Evolutionary conservation across 35 echinoderm and acorn worm species (phyloP).

Genomic region (Ptychodera flava): DNA sequence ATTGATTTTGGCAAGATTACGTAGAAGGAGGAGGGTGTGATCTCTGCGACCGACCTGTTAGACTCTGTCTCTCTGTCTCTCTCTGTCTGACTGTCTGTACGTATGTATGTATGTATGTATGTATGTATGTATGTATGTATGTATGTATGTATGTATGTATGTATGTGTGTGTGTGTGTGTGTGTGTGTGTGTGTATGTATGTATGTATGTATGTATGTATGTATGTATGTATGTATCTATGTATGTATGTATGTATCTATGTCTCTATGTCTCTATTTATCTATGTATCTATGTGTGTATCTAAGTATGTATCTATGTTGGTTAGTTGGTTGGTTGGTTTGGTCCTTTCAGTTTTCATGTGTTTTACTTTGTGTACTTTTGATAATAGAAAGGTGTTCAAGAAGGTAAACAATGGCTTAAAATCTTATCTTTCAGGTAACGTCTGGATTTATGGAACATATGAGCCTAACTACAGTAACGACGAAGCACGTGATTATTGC

Average conservation of each 20-base stretch:
- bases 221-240: no score
- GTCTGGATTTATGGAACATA: not conserved
- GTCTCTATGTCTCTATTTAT: no score
- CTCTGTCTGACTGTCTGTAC: not conserved
- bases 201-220: not conserved
- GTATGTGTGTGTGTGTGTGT: not conserved
- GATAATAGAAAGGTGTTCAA: no score
- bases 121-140: not conserved
- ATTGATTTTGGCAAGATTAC: not conserved
- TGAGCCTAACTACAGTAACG: not conserved
- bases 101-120: not conserved
- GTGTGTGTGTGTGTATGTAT: not conserved
- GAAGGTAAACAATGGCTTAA: no score
- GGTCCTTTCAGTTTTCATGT: not conserved
- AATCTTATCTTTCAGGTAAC: not conserved
- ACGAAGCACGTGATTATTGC: not conserved
- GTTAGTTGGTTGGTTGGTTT: no score
- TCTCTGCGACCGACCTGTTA: not conserved
- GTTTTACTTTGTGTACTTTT: no score
- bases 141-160: no score
- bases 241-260: no score
- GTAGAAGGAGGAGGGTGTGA: not conserved
- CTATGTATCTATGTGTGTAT: no score
- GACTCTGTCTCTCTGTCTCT: not conserved
- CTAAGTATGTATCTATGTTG: no score